Base-by-base conservation (phyloP, 1,140 invertebrate genomes). In the Radopholus similis region DNA sequence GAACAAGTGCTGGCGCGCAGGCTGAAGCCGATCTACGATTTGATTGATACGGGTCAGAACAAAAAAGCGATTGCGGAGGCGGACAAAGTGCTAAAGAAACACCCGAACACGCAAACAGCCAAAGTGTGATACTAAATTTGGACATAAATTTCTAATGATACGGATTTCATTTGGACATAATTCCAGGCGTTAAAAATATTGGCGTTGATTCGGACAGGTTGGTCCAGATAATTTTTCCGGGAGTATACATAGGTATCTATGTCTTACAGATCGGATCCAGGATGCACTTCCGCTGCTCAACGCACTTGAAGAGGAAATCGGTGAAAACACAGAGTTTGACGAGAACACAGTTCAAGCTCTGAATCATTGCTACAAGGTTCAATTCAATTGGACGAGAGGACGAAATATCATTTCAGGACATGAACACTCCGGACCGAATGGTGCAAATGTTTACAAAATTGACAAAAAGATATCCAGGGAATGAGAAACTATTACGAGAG, bases 11-110 rank as follows among this genome's bases (percentile, higher is more conserved):
- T n/a, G n/a, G n/a, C n/a, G n/a, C n/a, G n/a, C n/a, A n/a, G n/a
- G n/a, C n/a, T n/a, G n/a, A n/a, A n/a, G n/a, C n/a, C n/a, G n/a
- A n/a, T n/a, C n/a, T n/a, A n/a, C n/a, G n/a, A n/a, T n/a, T 51
- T 51, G 47, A 85, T 97, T 68, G 94, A 97, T 83, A 89, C 89
- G 87, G 92, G 92, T 21, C 95, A 95, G 82, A 94, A 95, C 85
- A 96, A 95, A 80, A 95, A 95, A 83, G 93, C 93, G 0, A 86
- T 97, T n/a, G 92, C 96, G 83, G 94, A 97, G 85, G 91, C 91
- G 5, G 93, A 97, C 66, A 95, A 94, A 85, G 88, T 97, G 13
- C 85, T 97, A 34, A 93, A 91, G 81, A 97, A 97, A 83, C 90
- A 91, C 77, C 90, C 92, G 66, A 87, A 87, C 74, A 88, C 94